These are phyloP conservation scores for Sebastolobus altivelis DNA, from an alignment of 2,797 vertebrate genomes.

Conservation along the genomic window DNA sequence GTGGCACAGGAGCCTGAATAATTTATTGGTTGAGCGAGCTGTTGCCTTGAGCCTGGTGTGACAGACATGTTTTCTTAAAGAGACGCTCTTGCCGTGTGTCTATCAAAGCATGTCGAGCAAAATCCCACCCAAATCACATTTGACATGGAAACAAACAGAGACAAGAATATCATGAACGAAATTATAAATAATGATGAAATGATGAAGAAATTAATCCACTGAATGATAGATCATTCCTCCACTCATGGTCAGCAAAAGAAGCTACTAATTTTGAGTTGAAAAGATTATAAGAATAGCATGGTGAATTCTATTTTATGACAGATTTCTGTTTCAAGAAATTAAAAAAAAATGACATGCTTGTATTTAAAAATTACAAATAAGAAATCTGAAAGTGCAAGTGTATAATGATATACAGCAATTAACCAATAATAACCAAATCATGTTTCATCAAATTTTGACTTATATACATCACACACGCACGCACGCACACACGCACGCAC, in stretches of 20 bases:
- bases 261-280: background rate
- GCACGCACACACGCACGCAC: too few relatives aligned
- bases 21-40: conserved; percentile 80
- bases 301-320: background rate
- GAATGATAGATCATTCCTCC: background rate
- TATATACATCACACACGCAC: too few relatives aligned
- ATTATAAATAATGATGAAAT: conserved; percentile 9
- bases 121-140: conserved; percentile 13
- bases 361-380: background rate
- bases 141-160: conserved; percentile 13
- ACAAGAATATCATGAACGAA: conserved; percentile 3
- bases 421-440: background rate
- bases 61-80: conserved; percentile 77
- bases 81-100: conserved; percentile 36
- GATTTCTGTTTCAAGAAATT: background rate
- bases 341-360: background rate
- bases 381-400: background rate
- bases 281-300: background rate
- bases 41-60: conserved; percentile 64
- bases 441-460: too few relatives aligned
- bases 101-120: conserved; percentile 13
- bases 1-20: conserved; percentile 81
- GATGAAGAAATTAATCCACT: background rate
- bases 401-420: too few relatives aligned
- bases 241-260: background rate